phyloP scores from a whole-genome alignment of 2,113 vertebrate genomes.

The Stegastes partitus region DNA sequence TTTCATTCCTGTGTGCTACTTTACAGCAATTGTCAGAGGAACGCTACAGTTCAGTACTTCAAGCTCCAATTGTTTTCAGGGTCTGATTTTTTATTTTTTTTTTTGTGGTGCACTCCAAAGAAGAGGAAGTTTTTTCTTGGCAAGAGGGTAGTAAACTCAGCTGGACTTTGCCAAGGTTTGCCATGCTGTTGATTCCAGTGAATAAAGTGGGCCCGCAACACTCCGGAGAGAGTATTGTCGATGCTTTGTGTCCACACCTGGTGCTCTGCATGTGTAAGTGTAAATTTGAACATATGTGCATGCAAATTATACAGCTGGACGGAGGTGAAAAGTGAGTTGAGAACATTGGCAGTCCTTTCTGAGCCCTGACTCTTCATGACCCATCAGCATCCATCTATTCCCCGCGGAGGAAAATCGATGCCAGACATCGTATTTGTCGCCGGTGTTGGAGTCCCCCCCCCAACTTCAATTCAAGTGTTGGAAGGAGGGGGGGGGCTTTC shows the following conservation, averaged over 20 bases:
- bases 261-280: slow-evolving; percentile 11
- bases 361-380: slow-evolving; percentile 9
- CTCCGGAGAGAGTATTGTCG: neutral
- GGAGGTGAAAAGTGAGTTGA: slow-evolving; percentile 31
- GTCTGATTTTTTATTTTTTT: slow-evolving; percentile 9
- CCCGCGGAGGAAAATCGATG: slow-evolving; percentile 28
- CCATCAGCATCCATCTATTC: slow-evolving; percentile 28
- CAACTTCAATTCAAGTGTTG: slow-evolving; percentile 28
- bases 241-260: slow-evolving; percentile 38
- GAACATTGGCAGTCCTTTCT: slow-evolving; percentile 18
- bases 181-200: slow-evolving; percentile 31
- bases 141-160: slow-evolving; percentile 18
- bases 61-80: slow-evolving; percentile 27
- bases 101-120: neutral
- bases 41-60: slow-evolving; percentile 12
- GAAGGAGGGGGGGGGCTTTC: neutral
- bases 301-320: slow-evolving; percentile 37
- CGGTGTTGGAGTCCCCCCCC: neutral
- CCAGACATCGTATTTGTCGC: slow-evolving; percentile 13
- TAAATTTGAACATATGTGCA: slow-evolving; percentile 20
- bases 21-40: slow-evolving; percentile 36
- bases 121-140: slow-evolving; percentile 25
- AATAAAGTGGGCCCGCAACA: slow-evolving; percentile 17
- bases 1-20: slow-evolving; percentile 18
- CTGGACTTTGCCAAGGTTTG: slow-evolving; percentile 16